These are phyloP conservation scores for Lepidocyrtoides sp. DNA, from an alignment of 2,888 invertebrate species.

Conservation along the genomic window DNA sequence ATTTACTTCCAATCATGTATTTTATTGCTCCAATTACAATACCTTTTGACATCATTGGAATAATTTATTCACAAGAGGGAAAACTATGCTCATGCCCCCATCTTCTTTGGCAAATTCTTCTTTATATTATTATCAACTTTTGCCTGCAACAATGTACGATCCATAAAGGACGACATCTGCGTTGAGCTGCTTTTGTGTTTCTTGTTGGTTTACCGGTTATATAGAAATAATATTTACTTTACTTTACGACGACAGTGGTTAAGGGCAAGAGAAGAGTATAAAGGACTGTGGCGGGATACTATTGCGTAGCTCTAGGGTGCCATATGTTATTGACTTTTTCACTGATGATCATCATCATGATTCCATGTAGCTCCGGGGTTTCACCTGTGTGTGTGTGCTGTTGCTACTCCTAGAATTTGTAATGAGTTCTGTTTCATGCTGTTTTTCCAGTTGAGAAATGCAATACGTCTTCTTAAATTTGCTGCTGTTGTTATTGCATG, in stretches of 20 bases:
- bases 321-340: constrained; percentile 67
- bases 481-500: constrained; percentile 9
- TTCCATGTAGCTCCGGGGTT: constrained; percentile 17
- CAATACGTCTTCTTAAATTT: neutral
- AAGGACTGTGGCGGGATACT: constrained; percentile 55
- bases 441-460: constrained; percentile 15
- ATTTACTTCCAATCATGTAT: constrained; percentile 24
- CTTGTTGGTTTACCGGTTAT: neutral
- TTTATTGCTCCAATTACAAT: constrained; percentile 33
- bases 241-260: constrained; percentile 7
- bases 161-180: constrained; percentile 16
- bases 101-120: neutral
- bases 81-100: neutral
- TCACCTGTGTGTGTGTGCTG: constrained; percentile 49
- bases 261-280: neutral
- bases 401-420: constrained; percentile 46
- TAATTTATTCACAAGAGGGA: constrained; percentile 12
- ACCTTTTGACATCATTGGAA: constrained; percentile 1
- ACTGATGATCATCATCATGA: constrained; percentile 23
- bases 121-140: constrained; percentile 13
- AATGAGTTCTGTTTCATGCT: constrained; percentile 49
- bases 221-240: neutral
- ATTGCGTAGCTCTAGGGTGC: constrained; percentile 60
- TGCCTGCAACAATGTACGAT: constrained; percentile 56
- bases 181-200: too few relatives aligned